Evolutionary conservation across 2,888 invertebrate species (phyloP), one percentile per base, ranked within the genome.

Genomic region (Drosophila anomelani): DNA sequence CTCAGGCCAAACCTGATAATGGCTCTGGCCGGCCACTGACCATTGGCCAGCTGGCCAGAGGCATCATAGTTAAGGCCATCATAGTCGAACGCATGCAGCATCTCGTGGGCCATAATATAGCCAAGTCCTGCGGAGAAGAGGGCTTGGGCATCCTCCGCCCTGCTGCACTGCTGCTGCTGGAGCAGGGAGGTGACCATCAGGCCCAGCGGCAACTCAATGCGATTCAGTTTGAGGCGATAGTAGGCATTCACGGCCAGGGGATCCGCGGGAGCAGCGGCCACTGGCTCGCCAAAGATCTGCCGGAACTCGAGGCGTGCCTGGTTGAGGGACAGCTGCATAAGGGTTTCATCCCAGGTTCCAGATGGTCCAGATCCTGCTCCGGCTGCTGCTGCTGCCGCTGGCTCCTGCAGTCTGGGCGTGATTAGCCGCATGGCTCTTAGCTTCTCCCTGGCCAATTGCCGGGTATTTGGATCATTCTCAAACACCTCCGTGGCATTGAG

Each of bases 51-150:
- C 43, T 80, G 89, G 0, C 91, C 92, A 1, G 54, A 23, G 4
- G 86, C 83, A 58, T 92, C 92, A 47, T 92, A 92, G 59, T 91
- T 90, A 10, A 91, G 78, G 36, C 92, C 91, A 57, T 92, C 91
- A 47, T 91, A 92, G 64, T 92, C 91, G 49, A 92, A 91, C 46
- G 90, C 91, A 51, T 92, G 91, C 44, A 91, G 47, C 43, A 92
- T 72, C 72, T 92, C 91, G 67, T 92, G 92, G 2, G 85, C 91
- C 17, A 92, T 62, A 4, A 92, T 90, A 13, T 89, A 90, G 12
- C 87, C 90, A 23, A 92, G 39, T 0, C 90, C 79, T 39, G 90
- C 91, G 46, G 88, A 74, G 0, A 88, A 58, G 4, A 76, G 83
- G 1, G 90, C 77, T 5, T 53, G 49, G 10, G 10, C 2, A 1